Percentiles rank a stretch among this genome's conserved stretches.
phyloP scores from a whole-genome alignment of 2,113 vertebrate species.

The Cynocephalus volans region DNA sequence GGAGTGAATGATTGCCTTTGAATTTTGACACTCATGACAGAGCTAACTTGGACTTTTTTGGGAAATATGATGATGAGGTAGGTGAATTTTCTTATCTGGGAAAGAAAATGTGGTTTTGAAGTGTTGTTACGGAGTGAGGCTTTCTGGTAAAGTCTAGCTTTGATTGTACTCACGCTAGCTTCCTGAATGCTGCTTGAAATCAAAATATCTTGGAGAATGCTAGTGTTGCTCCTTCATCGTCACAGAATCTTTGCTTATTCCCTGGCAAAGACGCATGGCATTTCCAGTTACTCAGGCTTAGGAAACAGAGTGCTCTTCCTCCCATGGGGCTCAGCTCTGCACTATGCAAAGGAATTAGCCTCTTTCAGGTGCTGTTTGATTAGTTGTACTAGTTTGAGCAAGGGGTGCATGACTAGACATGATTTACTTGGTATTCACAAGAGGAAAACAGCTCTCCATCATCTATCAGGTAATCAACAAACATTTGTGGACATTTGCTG shows the following conservation, averaged over 20 bases:
- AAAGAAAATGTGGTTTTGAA: not conserved
- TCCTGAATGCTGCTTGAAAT: not conserved
- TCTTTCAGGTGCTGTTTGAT: not conserved
- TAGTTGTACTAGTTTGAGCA: not conserved
- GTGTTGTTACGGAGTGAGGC: not conserved
- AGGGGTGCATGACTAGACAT: not conserved
- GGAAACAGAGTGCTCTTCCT: not conserved
- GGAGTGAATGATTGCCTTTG: not conserved
- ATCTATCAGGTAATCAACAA: no score
- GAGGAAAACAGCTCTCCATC: not conserved
- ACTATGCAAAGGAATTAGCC: not conserved
- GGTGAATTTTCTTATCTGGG: conserved; percentile 34
- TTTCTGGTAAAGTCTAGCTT: conserved; percentile 26
- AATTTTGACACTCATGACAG: not conserved
- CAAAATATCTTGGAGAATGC: not conserved
- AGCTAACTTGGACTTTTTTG: conserved; percentile 45
- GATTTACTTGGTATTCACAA: not conserved
- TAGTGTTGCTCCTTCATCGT: not conserved
- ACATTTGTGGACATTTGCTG: not conserved
- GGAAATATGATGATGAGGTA: conserved; percentile 21
- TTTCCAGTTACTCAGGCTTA: conserved; percentile 41
- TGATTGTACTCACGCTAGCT: not conserved
- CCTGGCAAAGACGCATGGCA: not conserved
- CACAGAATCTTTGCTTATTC: not conserved
- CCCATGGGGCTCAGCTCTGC: not conserved